Conservation (phyloP, 2,888 invertebrate species). For the Conops quadrifasciatus region DNA sequence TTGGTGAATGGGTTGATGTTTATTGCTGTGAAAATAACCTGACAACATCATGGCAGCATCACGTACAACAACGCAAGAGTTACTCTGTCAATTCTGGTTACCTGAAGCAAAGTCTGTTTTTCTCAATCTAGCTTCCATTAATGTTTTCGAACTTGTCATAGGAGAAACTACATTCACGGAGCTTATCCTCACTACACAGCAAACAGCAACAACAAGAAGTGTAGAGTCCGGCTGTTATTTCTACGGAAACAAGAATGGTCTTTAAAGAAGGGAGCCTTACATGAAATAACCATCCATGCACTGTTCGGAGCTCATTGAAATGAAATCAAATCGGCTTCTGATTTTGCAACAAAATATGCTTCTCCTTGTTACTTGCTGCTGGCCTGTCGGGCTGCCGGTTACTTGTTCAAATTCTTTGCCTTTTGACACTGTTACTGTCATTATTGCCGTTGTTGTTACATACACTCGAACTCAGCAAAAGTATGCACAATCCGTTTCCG, state of each 20-base stretch:
- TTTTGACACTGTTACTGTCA: neutral
- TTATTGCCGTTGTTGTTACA: slow-evolving; percentile 9
- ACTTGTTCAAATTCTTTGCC: neutral
- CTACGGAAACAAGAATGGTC: neutral
- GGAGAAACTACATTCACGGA: too few species aligned
- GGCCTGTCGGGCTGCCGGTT: slow-evolving; percentile 32
- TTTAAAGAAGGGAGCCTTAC: slow-evolving; percentile 32
- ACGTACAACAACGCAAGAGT: too few species aligned
- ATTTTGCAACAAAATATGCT: slow-evolving; percentile 55
- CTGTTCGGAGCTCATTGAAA: slow-evolving; percentile 54
- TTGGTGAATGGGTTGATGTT: too few species aligned
- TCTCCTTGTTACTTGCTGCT: slow-evolving; percentile 41
- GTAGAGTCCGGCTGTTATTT: neutral
- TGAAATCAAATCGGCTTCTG: slow-evolving; percentile 60
- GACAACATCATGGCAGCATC: too few species aligned
- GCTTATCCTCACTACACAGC: too few species aligned
- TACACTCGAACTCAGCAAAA: slow-evolving; percentile 45
- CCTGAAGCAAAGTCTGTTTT: too few species aligned
- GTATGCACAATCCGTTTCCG: slow-evolving; percentile 61
- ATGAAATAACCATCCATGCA: slow-evolving; percentile 53
- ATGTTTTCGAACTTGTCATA: too few species aligned
- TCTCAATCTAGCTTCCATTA: too few species aligned
- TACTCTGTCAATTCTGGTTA: too few species aligned
- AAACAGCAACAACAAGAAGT: too few species aligned
- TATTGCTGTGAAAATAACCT: too few species aligned